These are phyloP conservation scores for Percopsis transmontana DNA, from an alignment of 2,113 vertebrate species.

Conservation along the genomic window DNA sequence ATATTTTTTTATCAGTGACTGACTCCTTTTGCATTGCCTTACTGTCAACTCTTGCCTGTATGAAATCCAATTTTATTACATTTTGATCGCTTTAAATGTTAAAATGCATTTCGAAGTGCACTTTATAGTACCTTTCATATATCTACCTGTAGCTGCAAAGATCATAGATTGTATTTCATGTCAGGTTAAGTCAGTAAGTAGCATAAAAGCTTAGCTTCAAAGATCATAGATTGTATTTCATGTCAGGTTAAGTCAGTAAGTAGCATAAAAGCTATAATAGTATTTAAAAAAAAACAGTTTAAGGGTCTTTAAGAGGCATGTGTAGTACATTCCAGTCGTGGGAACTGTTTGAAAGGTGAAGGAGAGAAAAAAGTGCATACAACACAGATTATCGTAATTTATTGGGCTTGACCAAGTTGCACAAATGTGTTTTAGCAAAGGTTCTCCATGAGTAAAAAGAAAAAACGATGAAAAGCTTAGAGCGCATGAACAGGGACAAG, in stretches of 20 bases:
- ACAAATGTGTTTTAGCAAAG: neutral
- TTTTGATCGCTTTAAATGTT: no score
- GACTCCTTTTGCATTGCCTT: slow-evolving; percentile 20
- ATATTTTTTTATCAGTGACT: slow-evolving; percentile 78
- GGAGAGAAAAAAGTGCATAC: neutral
- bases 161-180: neutral
- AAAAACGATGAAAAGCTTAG: slow-evolving; percentile 40
- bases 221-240: neutral
- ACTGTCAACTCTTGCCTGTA: neutral
- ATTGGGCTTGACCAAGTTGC: slow-evolving; percentile 16
- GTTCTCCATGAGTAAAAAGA: slow-evolving; percentile 32
- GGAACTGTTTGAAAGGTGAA: neutral
- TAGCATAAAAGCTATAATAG: no score
- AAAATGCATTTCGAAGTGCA: no score
- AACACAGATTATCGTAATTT: neutral
- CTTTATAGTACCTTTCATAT: no score
- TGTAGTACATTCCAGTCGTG: neutral
- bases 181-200: neutral
- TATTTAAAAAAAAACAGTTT: no score
- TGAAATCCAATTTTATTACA: neutral
- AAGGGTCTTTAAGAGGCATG: neutral
- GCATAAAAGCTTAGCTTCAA: no score
- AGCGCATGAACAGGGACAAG: neutral
- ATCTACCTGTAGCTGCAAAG: no score
- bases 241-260: neutral